Evolutionary conservation across 2,888 invertebrate genomes (phyloP).

Genomic region (Deladenus siricidicola): DNA sequence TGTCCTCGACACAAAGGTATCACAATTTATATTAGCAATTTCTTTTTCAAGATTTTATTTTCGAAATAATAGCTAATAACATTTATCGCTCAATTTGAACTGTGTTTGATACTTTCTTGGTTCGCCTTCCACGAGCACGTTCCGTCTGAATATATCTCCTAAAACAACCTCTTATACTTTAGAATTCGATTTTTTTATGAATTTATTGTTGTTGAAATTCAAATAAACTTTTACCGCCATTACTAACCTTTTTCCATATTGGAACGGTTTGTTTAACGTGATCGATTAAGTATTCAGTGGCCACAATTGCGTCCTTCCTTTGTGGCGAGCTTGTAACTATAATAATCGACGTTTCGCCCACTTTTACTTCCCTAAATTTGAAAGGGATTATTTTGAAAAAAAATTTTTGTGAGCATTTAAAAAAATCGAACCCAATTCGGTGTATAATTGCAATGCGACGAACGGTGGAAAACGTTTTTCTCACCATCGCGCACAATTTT

Average conservation of each 20-base stretch:
- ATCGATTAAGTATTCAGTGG: slow-evolving; percentile 42
- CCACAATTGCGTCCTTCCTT: slow-evolving; percentile 43
- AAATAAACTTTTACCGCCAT: not conserved
- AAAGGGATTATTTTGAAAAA: not conserved
- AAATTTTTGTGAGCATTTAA: not conserved
- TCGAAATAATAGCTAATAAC: too few species aligned
- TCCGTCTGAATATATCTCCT: slow-evolving; percentile 16
- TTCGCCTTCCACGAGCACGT: slow-evolving; percentile 18
- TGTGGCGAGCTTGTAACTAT: slow-evolving; percentile 47
- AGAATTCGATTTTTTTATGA: not conserved
- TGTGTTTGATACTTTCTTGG: not conserved
- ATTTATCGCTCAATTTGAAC: too few species aligned
- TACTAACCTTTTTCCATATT: slow-evolving; percentile 46
- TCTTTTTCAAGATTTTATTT: too few species aligned
- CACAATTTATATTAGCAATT: too few species aligned
- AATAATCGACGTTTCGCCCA: slow-evolving; percentile 44
- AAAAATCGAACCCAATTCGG: slow-evolving; percentile 28
- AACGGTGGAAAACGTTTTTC: slow-evolving; percentile 28
- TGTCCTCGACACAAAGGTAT: slow-evolving; percentile 81
- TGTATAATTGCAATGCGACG: slow-evolving; percentile 41
- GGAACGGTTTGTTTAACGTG: slow-evolving; percentile 42
- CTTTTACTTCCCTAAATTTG: slow-evolving; percentile 29
- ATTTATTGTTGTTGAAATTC: not conserved
- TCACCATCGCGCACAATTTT: slow-evolving; percentile 27
- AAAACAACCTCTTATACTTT: slow-evolving; percentile 1